Evolutionary conservation across 2,113 vertebrate genomes (phyloP), one percentile per base, ranked within the genome.

Genomic region (Catharus bicknelli): DNA sequence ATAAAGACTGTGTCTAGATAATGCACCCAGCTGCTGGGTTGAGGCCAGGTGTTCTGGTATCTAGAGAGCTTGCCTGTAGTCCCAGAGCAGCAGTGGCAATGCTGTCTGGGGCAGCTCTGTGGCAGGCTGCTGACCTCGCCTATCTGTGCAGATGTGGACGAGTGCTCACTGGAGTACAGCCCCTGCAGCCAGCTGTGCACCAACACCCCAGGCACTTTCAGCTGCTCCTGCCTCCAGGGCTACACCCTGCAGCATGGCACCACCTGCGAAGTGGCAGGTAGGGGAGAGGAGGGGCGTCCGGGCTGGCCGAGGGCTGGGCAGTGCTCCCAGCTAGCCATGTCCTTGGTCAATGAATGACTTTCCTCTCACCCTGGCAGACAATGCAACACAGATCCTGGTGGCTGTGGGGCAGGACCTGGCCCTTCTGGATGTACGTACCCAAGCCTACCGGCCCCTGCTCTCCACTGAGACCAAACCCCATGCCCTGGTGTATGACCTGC

Each of bases 181-280:
- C 98, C 98, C 23, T 99, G 98, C 91, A 96, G 92, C 77, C 99
- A 99, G 78, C 76, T 97, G 21, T 99, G 98, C 94, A 90, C 48
- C 19, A 99, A 99, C 55, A 97, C 96, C 0, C 86, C 90, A 0
- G 98, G 99, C 3, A 96, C 98, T 48, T 99, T 97, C 90, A 96
- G 88, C 63, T 99, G 98, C 4, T 50, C 68, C 23, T 99, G 99
- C 84, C 79, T 96, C 59, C 84, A 96, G 27, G 99, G 98, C 38
- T 98, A 99, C 72, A 95, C 69, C 54, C 95, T 98, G 58, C 67
- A 80, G 25, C 97, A 94, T 5, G 91, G 86, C 68, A 97, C 97
- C 0, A 2, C 50, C 26, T 99, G 98, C 11, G 83, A 82, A 42
- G 97, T 98, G 75, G 88, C 96, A 97, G 98, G 99, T 99, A 96